phyloP scores from a whole-genome alignment of 2,113 vertebrate species.

The Hemiscyllium ocellatum region DNA sequence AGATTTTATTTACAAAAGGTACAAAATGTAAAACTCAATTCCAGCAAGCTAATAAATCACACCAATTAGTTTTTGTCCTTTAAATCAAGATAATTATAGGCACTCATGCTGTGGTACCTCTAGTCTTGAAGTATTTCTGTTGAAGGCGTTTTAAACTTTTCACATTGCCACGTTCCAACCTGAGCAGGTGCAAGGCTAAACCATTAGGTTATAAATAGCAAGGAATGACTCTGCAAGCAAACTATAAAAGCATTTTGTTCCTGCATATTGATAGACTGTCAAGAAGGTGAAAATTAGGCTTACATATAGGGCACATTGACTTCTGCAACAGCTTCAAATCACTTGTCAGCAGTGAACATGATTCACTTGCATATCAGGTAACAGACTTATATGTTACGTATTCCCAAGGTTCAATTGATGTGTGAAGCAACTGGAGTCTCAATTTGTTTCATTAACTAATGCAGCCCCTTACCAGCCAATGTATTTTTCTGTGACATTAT shows the following conservation, averaged over 20 bases:
- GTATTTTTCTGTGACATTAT: background rate
- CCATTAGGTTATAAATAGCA: background rate
- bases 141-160: background rate
- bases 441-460: background rate
- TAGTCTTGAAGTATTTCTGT: background rate
- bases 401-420: background rate
- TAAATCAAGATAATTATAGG: slow-evolving; percentile 10
- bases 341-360: background rate
- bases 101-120: background rate
- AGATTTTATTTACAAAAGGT: background rate
- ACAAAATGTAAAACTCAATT: background rate
- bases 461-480: background rate
- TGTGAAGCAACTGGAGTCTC: background rate
- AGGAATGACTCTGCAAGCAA: background rate
- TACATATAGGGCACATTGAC: background rate
- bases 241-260: slow-evolving; percentile 27
- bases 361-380: background rate
- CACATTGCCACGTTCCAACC: background rate
- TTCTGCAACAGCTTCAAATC: background rate
- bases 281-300: background rate
- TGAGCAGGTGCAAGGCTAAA: slow-evolving; percentile 15
- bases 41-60: background rate
- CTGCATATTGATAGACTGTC: background rate
- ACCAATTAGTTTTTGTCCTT: background rate
- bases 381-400: background rate